Conservation (phyloP, 2,888 invertebrate species). For the Merodon equestris region DNA sequence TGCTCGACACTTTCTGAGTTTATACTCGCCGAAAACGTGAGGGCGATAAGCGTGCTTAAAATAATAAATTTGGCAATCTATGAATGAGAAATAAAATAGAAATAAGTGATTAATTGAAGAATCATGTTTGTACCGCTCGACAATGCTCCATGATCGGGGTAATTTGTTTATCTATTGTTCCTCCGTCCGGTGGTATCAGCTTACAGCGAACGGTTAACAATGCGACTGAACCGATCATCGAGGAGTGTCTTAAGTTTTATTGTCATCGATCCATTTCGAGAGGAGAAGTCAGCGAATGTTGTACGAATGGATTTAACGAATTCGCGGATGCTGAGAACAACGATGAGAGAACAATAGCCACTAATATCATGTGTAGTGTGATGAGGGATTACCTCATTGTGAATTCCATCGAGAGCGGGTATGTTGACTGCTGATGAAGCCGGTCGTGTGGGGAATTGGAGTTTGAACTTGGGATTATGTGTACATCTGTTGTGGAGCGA, state of each 20-base stretch:
- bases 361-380: slow-evolving; percentile 23
- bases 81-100: slow-evolving; percentile 17
- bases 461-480: slow-evolving; percentile 21
- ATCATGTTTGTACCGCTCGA: slow-evolving; percentile 29
- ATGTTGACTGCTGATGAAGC: slow-evolving; percentile 44
- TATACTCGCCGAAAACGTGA: slow-evolving; percentile 30
- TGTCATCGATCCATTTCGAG: slow-evolving; percentile 54
- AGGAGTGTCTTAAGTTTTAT: slow-evolving; percentile 73
- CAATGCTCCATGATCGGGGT: slow-evolving; percentile 44
- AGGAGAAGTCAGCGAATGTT: slow-evolving; percentile 37
- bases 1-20: slow-evolving; percentile 1
- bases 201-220: slow-evolving; percentile 71
- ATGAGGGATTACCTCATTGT: slow-evolving; percentile 58
- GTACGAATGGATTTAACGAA: slow-evolving; percentile 15
- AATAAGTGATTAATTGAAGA: not conserved
- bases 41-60: slow-evolving; percentile 28
- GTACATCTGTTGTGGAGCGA: slow-evolving; percentile 16
- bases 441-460: slow-evolving; percentile 9
- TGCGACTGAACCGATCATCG: slow-evolving; percentile 72
- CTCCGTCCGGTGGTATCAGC: slow-evolving; percentile 47
- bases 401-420: slow-evolving; percentile 32
- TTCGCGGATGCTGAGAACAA: slow-evolving; percentile 28
- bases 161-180: slow-evolving; percentile 55
- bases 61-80: slow-evolving; percentile 53
- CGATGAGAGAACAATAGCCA: slow-evolving; percentile 38